Evolutionary conservation across 2,888 invertebrate genomes (phyloP).

Genomic region (Cyclophora punctaria): DNA sequence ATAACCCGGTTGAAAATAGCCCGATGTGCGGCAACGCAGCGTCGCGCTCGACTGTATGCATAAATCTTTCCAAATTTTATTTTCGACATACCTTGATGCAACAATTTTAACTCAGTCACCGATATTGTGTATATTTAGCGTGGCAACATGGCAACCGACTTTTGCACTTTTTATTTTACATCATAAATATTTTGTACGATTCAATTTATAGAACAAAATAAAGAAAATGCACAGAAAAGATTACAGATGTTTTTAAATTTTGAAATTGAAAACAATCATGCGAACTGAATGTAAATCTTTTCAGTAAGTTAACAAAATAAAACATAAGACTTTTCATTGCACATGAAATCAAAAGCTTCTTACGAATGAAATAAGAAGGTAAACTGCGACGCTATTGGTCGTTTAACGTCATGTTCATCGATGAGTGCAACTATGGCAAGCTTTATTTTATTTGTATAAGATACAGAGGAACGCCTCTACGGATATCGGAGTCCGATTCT

Average conservation of each 20-base stretch:
- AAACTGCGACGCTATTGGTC: no score
- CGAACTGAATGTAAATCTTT: no score
- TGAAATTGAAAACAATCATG: no score
- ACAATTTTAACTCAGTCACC: constrained; percentile 39
- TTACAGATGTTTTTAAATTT: no score
- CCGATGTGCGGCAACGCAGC: constrained; percentile 67
- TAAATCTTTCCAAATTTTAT: constrained; percentile 72
- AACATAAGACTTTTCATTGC: no score
- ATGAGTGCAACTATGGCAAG: neutral
- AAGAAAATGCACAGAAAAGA: neutral
- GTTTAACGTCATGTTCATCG: no score
- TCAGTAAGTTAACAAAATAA: no score
- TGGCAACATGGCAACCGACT: neutral
- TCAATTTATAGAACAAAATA: no score
- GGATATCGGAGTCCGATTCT: constrained; percentile 46
- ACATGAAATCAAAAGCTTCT: no score
- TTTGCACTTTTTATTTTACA: neutral
- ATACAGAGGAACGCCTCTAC: constrained; percentile 29
- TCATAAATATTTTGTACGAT: no score
- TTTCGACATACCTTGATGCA: constrained; percentile 56
- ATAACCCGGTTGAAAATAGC: constrained; percentile 73
- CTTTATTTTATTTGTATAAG: constrained; percentile 14
- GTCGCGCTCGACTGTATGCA: constrained; percentile 63
- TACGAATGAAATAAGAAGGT: no score
- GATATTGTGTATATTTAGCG: neutral